Conservation (phyloP, 2,797 vertebrate species). For the Phoxinus dragarum region DNA sequence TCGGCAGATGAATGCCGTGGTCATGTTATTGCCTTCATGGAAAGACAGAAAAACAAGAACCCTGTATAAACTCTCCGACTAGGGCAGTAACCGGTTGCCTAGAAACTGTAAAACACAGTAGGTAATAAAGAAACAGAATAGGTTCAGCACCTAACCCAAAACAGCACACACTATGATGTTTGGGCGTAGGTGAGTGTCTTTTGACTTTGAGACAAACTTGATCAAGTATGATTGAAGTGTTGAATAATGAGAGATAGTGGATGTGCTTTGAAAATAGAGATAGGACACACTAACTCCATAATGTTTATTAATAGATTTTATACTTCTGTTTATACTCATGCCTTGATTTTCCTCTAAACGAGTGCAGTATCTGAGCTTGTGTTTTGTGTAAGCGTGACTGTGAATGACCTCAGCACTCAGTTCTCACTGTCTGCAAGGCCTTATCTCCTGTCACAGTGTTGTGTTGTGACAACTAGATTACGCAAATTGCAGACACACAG, state of each 20-base stretch:
- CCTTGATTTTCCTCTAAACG: conserved; percentile 4
- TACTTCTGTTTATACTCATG: conserved; percentile 23
- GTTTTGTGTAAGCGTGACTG: conserved; percentile 54
- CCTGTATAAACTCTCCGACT: conserved; percentile 52
- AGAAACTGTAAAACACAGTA: conserved; percentile 65
- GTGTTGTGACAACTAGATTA: conserved; percentile 46
- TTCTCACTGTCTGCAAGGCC: conserved; percentile 10
- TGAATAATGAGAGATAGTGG: not conserved
- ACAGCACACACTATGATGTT: conserved; percentile 46
- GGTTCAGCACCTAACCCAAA: conserved; percentile 50
- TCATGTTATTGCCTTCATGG: conserved; percentile 21
- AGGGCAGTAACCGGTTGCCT: conserved; percentile 62
- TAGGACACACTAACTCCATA: not conserved
- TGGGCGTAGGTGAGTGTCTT: conserved; percentile 20
- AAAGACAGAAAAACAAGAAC: conserved; percentile 25
- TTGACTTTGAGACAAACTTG: not conserved
- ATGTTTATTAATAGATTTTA: not conserved
- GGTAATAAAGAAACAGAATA: conserved; percentile 56
- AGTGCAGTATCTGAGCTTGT: conserved; percentile 34
- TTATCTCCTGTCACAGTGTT: conserved; percentile 41
- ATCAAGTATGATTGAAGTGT: not conserved
- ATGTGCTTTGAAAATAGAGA: not conserved
- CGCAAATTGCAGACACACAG: conserved; percentile 12
- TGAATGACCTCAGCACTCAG: not conserved
- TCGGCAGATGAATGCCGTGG: conserved; percentile 5